A percentile compares a stretch with the other conserved stretches of the same genome.
phyloP scores from a whole-genome alignment of 2,797 vertebrate species.

The Melanotaenia boesemani region DNA sequence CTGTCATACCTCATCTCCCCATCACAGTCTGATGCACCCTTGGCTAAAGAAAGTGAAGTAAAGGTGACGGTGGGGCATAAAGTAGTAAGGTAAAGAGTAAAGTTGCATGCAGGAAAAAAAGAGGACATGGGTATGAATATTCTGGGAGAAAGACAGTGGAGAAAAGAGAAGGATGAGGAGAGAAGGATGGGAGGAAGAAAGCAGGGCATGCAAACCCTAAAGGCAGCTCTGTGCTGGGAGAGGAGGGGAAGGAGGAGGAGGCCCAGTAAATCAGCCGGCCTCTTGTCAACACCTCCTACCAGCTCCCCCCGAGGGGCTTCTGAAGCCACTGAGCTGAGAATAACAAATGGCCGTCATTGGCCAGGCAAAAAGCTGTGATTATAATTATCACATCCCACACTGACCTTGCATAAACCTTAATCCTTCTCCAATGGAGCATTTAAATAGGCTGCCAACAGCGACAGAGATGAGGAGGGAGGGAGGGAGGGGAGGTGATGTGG shows the following conservation, averaged over 20 bases:
- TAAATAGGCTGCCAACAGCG: conserved; percentile 92
- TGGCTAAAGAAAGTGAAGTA: conserved; percentile 2
- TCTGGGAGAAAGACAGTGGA: conserved; percentile 12
- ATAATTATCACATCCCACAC: conserved; percentile 99
- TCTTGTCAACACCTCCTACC: conserved; percentile 94
- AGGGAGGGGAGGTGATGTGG: conserved; percentile 15
- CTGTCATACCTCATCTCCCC: too few relatives aligned
- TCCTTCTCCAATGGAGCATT: conserved; percentile 99
- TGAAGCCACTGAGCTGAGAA: conserved; percentile 98
- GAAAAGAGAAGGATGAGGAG: conserved; percentile 34
- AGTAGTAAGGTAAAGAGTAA: conserved; percentile 13
- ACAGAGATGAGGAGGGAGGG: conserved; percentile 70
- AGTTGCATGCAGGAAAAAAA: conserved; percentile 11
- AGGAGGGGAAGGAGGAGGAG: conserved; percentile 67
- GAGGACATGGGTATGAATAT: background rate
- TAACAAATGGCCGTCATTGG: conserved; percentile 99
- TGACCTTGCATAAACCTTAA: conserved; percentile 99
- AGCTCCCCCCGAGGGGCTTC: conserved; percentile 81
- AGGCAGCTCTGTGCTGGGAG: conserved; percentile 40
- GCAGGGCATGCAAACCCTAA: conserved; percentile 25
- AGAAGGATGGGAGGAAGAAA: conserved; percentile 31
- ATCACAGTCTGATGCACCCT: background rate
- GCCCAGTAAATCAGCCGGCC: conserved; percentile 98
- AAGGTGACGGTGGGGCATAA: background rate
- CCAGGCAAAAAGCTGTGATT: conserved; percentile 99